Base-by-base conservation (phyloP, 2,888 invertebrate species). In the Perithous albicinctus region DNA sequence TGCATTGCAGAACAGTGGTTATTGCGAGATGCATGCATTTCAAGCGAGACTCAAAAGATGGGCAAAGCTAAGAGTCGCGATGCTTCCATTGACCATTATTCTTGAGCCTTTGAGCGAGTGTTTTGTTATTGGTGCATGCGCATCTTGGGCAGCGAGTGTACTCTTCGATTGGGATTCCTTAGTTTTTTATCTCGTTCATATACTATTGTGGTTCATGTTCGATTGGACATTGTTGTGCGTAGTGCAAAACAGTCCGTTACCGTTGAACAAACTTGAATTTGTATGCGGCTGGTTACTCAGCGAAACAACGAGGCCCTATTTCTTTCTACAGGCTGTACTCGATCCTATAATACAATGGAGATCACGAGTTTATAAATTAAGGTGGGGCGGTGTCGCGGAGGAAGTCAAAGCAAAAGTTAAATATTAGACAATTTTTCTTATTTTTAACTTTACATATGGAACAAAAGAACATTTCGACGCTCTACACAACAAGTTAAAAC, bases 61-160 rank as follows among this genome's bases (percentile, higher is more conserved):
- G 99, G 97, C 98, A 72, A 98, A 99, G 91, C 94, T 99, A 61
- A 95, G 99, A 69, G 96, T 98, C 80, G 98, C 99, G 12, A 99
- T 99, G 98, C 94, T 99, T 84, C 99, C 99, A 0, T 95, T 96
- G 41, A 97, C 97, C 54, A 97, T 98, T 85, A 89, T 99, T 51
- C 94, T 99, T 83, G 99, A 99, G 93, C 99, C 99, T 0, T 94
- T 99, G 61, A 97, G 97, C 67, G 99, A 99, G 94, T 99, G 99
- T 92, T 94, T 99, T 94, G 95, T 99, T 32, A 95, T 98, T 51
- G 99, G 99, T 54, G 96, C 97, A n/a, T 95, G 97, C 89, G 96
- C 98, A 35, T 96, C 98, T 0, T 98, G 98, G 97, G 96, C 98
- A 0, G 96, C 96, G 2, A 95, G 95, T 72, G 92, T 95, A 66